Conservation (phyloP, 2,113 vertebrate species). For the Pantherophis guttatus region DNA sequence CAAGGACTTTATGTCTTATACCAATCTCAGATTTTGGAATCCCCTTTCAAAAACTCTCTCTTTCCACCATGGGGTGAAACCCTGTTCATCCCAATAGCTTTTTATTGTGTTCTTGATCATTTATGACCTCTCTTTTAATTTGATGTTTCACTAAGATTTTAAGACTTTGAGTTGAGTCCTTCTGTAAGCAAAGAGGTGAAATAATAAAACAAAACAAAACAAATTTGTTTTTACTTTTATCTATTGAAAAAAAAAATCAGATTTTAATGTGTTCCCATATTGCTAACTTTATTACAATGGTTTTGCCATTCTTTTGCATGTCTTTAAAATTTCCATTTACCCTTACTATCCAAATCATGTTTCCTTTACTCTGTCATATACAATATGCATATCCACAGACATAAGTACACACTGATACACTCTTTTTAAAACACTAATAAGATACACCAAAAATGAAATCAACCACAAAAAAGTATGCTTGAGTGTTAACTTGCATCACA, state of each 20-base stretch:
- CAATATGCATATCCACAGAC: not conserved
- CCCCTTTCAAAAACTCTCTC: not conserved
- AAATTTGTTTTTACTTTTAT: not conserved
- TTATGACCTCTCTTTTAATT: not conserved
- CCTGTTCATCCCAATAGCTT: not conserved
- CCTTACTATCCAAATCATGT: not conserved
- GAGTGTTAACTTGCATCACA: not conserved
- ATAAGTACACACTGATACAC: not conserved
- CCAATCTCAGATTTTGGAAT: not conserved
- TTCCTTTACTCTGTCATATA: not conserved
- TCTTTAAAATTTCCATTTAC: not conserved
- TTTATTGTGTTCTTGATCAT: not conserved
- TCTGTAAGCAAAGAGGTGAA: not conserved
- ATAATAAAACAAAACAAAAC: not conserved
- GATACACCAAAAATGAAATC: not conserved
- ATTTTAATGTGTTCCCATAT: not conserved
- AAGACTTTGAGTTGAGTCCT: not conserved
- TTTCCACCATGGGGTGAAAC: not conserved
- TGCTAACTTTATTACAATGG: not conserved
- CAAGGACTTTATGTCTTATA: not conserved
- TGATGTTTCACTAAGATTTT: not conserved
- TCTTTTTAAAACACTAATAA: not conserved
- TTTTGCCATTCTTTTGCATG: not conserved
- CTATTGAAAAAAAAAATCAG: not conserved
- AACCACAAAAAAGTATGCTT: not conserved